Percentiles rank a stretch among this genome's conserved stretches.
Conservation (phyloP, 2,797 vertebrate species). For the Phalanger gymnotis region DNA sequence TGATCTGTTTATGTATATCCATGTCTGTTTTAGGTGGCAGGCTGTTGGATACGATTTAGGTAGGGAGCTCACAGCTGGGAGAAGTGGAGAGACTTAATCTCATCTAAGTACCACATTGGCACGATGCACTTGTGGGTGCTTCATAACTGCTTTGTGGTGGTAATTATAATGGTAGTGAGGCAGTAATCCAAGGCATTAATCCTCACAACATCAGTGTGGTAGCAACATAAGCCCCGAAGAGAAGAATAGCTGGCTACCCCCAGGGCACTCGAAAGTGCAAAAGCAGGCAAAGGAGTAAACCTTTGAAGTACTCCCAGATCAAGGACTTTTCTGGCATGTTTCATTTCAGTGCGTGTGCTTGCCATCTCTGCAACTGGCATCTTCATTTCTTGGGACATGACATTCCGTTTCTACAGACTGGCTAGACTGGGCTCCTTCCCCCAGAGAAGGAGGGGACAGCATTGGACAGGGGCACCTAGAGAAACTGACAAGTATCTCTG, state of each 20-base stretch:
- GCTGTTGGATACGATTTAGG: not conserved
- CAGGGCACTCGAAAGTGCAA: not conserved
- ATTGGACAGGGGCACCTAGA: not conserved
- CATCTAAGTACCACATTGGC: not conserved
- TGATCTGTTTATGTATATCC: not conserved
- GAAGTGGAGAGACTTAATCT: not conserved
- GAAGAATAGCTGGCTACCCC: not conserved
- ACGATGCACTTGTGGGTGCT: not conserved
- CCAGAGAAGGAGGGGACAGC: not conserved
- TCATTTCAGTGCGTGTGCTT: not conserved
- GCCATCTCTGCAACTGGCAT: not conserved
- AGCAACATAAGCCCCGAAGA: not conserved
- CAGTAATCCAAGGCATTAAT: not conserved
- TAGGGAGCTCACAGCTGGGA: not conserved
- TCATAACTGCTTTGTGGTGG: not conserved
- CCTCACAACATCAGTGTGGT: not conserved
- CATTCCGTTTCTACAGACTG: not conserved
- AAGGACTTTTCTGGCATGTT: not conserved
- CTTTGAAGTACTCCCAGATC: not conserved
- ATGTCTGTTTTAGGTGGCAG: slow-evolving; percentile 42
- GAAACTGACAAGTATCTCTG: not conserved
- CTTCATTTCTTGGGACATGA: not conserved
- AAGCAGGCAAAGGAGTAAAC: not conserved
- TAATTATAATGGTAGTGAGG: not conserved
- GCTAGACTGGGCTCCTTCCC: not conserved